These are phyloP conservation scores for Oenanthe melanoleuca DNA, from an alignment of 2,113 vertebrate species.

Conservation along the genomic window DNA sequence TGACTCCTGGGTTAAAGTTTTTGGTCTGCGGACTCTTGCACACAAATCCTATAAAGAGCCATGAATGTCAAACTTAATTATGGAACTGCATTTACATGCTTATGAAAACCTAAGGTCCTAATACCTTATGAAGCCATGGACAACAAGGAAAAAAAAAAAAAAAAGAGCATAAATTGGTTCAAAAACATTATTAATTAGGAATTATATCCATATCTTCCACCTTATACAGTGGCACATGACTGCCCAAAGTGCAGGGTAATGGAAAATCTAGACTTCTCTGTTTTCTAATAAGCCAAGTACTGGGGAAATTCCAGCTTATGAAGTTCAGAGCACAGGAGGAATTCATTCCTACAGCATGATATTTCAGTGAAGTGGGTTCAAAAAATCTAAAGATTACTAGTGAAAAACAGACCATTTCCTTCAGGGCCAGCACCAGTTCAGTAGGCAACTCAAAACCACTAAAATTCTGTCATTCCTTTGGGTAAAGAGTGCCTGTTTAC, in stretches of 20 bases:
- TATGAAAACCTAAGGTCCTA: conserved; percentile 12
- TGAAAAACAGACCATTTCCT: neutral
- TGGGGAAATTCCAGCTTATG: conserved; percentile 44
- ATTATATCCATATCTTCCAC: neutral
- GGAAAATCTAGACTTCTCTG: conserved; percentile 25
- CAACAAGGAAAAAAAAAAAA: neutral
- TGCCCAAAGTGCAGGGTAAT: conserved; percentile 12
- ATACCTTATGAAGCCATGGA: neutral
- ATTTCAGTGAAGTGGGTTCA: neutral
- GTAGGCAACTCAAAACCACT: neutral
- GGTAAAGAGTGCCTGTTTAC: neutral
- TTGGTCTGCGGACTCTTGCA: conserved; percentile 3
- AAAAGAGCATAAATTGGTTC: neutral
- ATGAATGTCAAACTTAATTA: conserved; percentile 39
- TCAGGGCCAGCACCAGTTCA: neutral
- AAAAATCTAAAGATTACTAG: conserved; percentile 5
- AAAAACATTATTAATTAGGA: conserved; percentile 22
- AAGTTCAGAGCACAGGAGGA: conserved; percentile 42
- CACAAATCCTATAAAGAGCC: conserved; percentile 45
- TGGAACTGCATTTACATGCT: neutral
- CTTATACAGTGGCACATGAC: neutral
- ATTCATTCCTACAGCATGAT: conserved; percentile 36
- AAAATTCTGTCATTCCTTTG: neutral
- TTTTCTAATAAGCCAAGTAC: conserved; percentile 15
- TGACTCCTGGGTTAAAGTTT: conserved; percentile 18